These are phyloP conservation scores for Hydrotaea cyrtoneurina DNA, from an alignment of 2,888 invertebrate species.

Conservation along the genomic window DNA sequence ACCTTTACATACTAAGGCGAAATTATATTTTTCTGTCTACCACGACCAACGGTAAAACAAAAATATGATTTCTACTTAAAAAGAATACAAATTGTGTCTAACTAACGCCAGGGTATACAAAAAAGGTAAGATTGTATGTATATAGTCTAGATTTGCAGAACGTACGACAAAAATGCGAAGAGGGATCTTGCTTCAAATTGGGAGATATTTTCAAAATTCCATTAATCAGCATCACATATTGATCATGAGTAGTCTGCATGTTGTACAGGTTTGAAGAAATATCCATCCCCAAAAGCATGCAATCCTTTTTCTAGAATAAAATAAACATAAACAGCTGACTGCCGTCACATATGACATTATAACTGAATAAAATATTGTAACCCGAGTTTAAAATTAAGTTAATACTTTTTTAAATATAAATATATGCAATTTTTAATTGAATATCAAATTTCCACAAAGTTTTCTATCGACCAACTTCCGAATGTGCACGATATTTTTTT, in stretches of 20 bases:
- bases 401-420: too few relatives aligned
- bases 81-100: background rate
- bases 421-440: too few relatives aligned
- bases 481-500: too few relatives aligned
- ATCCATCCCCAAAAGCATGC: constrained; percentile 11
- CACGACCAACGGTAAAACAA: background rate
- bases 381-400: too few relatives aligned
- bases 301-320: background rate
- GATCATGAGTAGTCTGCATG: background rate
- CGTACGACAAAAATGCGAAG: too few relatives aligned
- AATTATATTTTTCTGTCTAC: constrained; percentile 56
- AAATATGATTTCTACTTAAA: constrained; percentile 39
- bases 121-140: constrained; percentile 60
- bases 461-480: too few relatives aligned
- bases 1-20: constrained; percentile 44
- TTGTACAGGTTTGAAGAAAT: background rate
- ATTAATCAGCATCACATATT: background rate
- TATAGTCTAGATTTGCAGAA: background rate
- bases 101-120: background rate
- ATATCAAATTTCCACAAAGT: too few relatives aligned
- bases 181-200: background rate
- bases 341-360: too few relatives aligned
- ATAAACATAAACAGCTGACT: too few relatives aligned
- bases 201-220: constrained; percentile 6
- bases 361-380: too few relatives aligned